These are phyloP conservation scores for Aix galericulata DNA, from an alignment of 2,113 vertebrate species.

Conservation along the genomic window DNA sequence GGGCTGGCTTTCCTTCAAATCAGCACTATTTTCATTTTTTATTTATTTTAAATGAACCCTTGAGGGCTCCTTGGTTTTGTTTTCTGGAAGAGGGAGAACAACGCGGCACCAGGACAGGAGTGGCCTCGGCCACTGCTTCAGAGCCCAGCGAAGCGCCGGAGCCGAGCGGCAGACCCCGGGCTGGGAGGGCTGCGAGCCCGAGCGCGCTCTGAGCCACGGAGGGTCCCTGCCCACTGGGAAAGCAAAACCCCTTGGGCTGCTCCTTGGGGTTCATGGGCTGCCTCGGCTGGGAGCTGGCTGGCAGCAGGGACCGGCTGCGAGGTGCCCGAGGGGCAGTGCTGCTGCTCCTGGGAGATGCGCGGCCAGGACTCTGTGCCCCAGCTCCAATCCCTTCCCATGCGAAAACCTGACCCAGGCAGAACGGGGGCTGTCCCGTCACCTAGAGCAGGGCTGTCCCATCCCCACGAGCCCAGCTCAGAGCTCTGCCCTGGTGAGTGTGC, in stretches of 20 bases:
- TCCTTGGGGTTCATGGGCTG: fast-evolving
- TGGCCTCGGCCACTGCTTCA: fast-evolving
- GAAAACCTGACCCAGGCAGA: background rate
- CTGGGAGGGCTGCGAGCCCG: background rate
- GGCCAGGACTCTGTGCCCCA: background rate
- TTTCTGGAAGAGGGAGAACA: constrained; percentile 8
- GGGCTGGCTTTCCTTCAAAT: constrained; percentile 27
- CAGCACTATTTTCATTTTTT: constrained; percentile 42
- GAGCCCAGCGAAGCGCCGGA: background rate
- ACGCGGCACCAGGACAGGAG: background rate
- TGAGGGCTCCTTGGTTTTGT: constrained; percentile 45
- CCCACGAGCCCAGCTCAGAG: background rate
- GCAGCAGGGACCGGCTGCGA: background rate
- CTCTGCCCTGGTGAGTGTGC: fast-evolving
- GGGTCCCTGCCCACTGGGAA: background rate
- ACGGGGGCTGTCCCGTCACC: background rate
- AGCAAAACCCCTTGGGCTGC: fast-evolving
- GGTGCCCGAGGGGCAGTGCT: fast-evolving
- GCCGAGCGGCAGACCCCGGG: background rate
- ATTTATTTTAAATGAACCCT: constrained; percentile 68
- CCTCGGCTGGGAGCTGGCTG: fast-evolving
- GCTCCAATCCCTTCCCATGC: background rate
- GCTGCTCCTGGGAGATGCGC: background rate
- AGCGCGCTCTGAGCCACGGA: fast-evolving
- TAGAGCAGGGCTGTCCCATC: background rate